These are phyloP conservation scores for Cololabis saira DNA, from an alignment of 2,113 vertebrate genomes.

Conservation along the genomic window DNA sequence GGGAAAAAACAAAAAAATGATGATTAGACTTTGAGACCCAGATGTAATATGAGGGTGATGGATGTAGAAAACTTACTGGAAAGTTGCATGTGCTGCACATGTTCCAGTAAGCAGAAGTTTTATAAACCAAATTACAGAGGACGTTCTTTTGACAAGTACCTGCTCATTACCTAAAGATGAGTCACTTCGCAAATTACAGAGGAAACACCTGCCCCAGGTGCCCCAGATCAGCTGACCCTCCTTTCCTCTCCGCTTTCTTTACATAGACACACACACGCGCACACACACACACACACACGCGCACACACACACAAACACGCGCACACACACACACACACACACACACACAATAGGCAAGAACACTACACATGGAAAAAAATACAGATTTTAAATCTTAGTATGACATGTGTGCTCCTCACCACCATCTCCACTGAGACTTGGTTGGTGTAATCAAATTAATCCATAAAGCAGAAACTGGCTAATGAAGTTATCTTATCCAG, in stretches of 20 bases:
- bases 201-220: slow-evolving; percentile 64
- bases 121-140: slow-evolving; percentile 49
- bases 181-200: slow-evolving; percentile 71
- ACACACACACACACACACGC: slow-evolving; percentile 11
- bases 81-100: neutral
- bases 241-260: neutral
- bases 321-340: slow-evolving; percentile 11
- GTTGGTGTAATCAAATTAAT: slow-evolving; percentile 78
- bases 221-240: slow-evolving; percentile 26
- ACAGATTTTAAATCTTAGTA: slow-evolving; percentile 42
- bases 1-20: no score
- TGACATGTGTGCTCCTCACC: slow-evolving; percentile 44
- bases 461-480: slow-evolving; percentile 62
- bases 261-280: slow-evolving; percentile 19
- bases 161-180: slow-evolving; percentile 71
- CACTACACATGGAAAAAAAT: neutral
- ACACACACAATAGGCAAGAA: neutral
- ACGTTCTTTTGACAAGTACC: slow-evolving; percentile 35
- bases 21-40: no score
- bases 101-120: slow-evolving; percentile 39
- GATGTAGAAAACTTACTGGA: slow-evolving; percentile 6
- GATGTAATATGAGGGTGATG: neutral
- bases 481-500: slow-evolving; percentile 73
- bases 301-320: slow-evolving; percentile 17
- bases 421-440: slow-evolving; percentile 50